Evolutionary conservation across 35 echinoderm and acorn worm genomes (phyloP).

Genomic region (Ophiothrix spiculata): DNA sequence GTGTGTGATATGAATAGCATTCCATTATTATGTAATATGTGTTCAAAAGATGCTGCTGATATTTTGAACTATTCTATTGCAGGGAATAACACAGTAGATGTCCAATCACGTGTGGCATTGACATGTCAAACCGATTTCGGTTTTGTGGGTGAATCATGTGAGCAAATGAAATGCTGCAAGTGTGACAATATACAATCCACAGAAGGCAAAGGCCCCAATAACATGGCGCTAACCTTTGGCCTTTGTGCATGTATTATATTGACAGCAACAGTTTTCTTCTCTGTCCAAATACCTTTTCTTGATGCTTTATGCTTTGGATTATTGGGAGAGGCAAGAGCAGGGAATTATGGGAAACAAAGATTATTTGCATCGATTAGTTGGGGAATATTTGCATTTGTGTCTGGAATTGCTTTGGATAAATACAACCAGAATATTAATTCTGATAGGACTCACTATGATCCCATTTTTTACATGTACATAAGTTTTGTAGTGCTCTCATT

Average conservation of each 20-base stretch:
- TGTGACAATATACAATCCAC: background rate
- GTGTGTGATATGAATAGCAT: too few relatives aligned
- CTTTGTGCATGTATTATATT: background rate
- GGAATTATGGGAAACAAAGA: slow-evolving; percentile 83
- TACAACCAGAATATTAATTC: slow-evolving; percentile 6
- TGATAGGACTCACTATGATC: slow-evolving; percentile 16
- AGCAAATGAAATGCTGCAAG: too few relatives aligned
- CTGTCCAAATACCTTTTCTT: background rate
- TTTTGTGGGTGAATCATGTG: too few relatives aligned
- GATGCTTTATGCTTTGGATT: slow-evolving; percentile 22
- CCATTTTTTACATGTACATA: slow-evolving; percentile 48
- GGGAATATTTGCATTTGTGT: slow-evolving; percentile 77
- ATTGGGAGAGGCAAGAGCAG: slow-evolving; percentile 44
- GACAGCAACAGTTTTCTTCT: background rate
- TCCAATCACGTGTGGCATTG: too few relatives aligned
- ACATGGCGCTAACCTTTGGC: slow-evolving; percentile 4
- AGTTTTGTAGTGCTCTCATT: slow-evolving; percentile 1
- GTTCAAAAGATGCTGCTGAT: too few relatives aligned
- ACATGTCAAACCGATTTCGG: too few relatives aligned
- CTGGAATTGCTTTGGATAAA: slow-evolving; percentile 64
- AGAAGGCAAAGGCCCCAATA: too few relatives aligned
- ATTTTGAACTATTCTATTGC: too few relatives aligned
- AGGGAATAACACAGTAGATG: too few relatives aligned
- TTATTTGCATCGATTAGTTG: slow-evolving; percentile 86
- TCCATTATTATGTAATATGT: too few relatives aligned